These are phyloP conservation scores for Ennomos fuscantarius DNA, from an alignment of 2,888 invertebrate genomes.

Conservation along the genomic window DNA sequence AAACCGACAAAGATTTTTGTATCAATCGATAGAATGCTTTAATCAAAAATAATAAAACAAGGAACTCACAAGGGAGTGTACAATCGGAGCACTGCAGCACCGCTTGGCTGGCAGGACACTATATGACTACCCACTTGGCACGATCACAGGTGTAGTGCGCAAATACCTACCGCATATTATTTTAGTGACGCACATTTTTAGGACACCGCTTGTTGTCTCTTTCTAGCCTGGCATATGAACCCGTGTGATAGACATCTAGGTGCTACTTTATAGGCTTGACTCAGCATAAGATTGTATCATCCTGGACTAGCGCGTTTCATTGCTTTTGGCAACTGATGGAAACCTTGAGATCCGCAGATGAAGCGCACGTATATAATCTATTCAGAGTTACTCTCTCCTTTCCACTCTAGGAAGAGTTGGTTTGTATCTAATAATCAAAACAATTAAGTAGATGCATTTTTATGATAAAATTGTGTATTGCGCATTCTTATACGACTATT, in stretches of 20 bases:
- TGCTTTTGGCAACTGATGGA: conserved; percentile 19
- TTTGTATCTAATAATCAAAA: too few species aligned
- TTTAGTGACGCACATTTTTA: conserved; percentile 71
- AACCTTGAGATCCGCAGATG: conserved; percentile 3
- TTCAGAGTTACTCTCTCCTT: too few species aligned
- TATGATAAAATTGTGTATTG: too few species aligned
- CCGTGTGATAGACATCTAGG: conserved; percentile 35
- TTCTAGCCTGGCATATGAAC: conserved; percentile 45
- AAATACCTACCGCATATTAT: conserved; percentile 72
- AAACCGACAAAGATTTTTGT: neutral
- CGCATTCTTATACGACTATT: neutral
- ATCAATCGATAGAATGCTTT: conserved; percentile 24
- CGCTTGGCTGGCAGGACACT: conserved; percentile 60
- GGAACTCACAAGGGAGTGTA: conserved; percentile 62
- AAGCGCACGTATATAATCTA: too few species aligned
- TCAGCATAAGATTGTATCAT: conserved; percentile 35
- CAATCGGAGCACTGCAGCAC: conserved; percentile 50
- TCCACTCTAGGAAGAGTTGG: too few species aligned
- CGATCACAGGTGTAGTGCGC: conserved; percentile 65
- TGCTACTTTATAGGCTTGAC: conserved; percentile 39
- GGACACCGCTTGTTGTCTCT: conserved; percentile 55
- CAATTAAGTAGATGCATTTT: too few species aligned
- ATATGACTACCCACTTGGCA: conserved; percentile 61
- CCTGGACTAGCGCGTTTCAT: conserved; percentile 8
- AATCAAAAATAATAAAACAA: conserved; percentile 37